phyloP scores from a whole-genome alignment of 2,888 invertebrate genomes.

The Heteromyza rotundicornis region DNA sequence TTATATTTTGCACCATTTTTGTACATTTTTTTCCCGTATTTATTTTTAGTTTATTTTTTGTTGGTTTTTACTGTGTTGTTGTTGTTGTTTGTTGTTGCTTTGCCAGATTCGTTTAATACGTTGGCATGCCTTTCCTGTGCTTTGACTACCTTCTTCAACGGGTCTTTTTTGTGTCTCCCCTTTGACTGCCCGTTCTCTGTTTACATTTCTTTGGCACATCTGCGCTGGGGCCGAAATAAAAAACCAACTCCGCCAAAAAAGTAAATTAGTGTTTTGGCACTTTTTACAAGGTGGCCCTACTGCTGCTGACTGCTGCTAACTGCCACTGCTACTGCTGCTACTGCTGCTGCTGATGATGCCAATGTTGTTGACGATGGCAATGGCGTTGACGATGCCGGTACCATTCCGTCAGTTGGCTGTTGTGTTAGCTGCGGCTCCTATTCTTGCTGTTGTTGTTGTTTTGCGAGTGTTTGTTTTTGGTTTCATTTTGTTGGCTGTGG shows the following conservation, averaged over 20 bases:
- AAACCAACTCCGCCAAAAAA: conserved; percentile 32
- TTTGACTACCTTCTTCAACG: no score
- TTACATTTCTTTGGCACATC: conserved; percentile 40
- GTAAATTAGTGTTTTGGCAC: conserved; percentile 57
- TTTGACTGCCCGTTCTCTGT: conserved; percentile 28
- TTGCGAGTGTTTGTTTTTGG: background rate
- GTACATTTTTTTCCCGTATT: no score
- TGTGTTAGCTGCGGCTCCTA: conserved; percentile 8
- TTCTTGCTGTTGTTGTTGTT: conserved; percentile 30
- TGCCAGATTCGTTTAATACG: no score
- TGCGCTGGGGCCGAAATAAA: conserved; percentile 31
- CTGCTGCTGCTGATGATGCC: no score
- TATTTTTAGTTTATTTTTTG: conserved; percentile 2
- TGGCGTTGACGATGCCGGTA: background rate
- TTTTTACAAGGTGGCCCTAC: conserved; percentile 39
- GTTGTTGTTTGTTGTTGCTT: no score
- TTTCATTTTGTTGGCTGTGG: background rate
- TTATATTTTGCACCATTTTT: conserved; percentile 6
- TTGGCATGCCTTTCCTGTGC: no score
- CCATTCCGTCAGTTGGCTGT: conserved; percentile 3
- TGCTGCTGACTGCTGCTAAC: background rate
- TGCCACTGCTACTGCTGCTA: background rate
- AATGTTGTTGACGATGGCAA: background rate
- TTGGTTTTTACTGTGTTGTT: no score
- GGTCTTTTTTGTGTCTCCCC: no score